Conservation (phyloP, 2,888 invertebrate genomes). For the Tetragonula carbonaria region DNA sequence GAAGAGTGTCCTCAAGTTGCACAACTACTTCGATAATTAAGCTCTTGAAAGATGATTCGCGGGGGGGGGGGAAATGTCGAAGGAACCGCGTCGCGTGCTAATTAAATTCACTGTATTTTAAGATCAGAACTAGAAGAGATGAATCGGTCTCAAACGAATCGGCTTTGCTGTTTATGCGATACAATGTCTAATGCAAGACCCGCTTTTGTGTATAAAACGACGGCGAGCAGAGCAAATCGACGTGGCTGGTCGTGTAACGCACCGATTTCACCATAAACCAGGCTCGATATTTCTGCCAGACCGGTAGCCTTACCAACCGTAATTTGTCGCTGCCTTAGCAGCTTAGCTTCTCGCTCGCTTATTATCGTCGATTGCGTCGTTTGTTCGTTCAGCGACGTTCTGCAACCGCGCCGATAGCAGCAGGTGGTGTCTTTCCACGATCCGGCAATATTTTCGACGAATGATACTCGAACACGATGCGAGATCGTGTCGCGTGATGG, state of each 20-base stretch:
- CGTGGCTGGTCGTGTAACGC: constrained; percentile 29
- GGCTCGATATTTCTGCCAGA: constrained; percentile 44
- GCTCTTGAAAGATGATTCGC: not conserved
- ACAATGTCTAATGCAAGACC: constrained; percentile 19
- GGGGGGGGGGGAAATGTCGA: not conserved
- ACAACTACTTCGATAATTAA: not conserved
- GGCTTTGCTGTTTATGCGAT: constrained; percentile 19
- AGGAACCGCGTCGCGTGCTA: not conserved
- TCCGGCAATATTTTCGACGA: not conserved
- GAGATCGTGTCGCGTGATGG: not conserved
- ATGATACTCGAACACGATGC: not conserved
- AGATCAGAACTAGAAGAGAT: not conserved
- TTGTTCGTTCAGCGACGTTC: constrained; percentile 60
- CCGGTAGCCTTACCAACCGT: constrained; percentile 34
- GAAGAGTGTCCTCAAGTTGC: not conserved
- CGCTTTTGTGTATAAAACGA: constrained; percentile 16
- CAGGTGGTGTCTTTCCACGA: constrained; percentile 52
- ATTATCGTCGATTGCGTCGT: constrained; percentile 70
- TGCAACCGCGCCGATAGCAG: constrained; percentile 50
- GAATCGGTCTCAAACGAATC: constrained; percentile 7
- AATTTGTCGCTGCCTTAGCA: constrained; percentile 45
- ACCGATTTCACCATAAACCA: constrained; percentile 57
- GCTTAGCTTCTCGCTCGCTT: constrained; percentile 48
- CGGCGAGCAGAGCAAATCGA: constrained; percentile 22
- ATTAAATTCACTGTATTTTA: constrained; percentile 7